Conservation (phyloP, 2,113 vertebrate genomes). For the Upupa epops region DNA sequence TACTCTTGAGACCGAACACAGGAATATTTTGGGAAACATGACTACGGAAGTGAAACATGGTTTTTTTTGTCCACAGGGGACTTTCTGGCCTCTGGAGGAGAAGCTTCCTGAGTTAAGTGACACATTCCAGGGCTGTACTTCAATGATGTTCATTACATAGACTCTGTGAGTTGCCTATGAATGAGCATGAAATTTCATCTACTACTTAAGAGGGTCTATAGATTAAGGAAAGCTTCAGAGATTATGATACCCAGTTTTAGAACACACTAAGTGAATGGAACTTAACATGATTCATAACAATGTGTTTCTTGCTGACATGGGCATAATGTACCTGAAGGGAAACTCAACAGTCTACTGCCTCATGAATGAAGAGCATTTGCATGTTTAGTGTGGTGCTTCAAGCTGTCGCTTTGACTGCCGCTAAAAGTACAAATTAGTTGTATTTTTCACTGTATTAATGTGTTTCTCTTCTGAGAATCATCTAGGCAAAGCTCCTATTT, state of each 20-base stretch:
- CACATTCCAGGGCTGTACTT: background rate
- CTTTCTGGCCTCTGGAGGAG: background rate
- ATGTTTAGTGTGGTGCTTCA: constrained; percentile 6
- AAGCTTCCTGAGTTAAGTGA: background rate
- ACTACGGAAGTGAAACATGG: background rate
- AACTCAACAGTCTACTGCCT: constrained; percentile 1
- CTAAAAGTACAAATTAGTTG: background rate
- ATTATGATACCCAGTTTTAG: constrained; percentile 27
- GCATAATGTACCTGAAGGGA: constrained; percentile 23
- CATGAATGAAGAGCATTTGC: background rate
- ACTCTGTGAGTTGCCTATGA: constrained; percentile 36
- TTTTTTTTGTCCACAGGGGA: background rate
- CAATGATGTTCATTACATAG: background rate
- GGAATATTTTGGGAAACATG: constrained; percentile 39
- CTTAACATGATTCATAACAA: constrained; percentile 8
- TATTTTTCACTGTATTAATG: background rate
- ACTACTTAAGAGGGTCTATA: constrained; percentile 31
- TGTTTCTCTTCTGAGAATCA: background rate
- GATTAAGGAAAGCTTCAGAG: constrained; percentile 37
- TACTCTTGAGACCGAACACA: background rate
- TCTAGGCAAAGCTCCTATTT: background rate
- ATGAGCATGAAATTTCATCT: constrained; percentile 41
- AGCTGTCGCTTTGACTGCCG: background rate
- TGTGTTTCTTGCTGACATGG: background rate
- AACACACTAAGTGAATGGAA: constrained; percentile 15